Evolutionary conservation across 2,797 vertebrate genomes (phyloP).

Genomic region (Hipposideros larvatus): DNA sequence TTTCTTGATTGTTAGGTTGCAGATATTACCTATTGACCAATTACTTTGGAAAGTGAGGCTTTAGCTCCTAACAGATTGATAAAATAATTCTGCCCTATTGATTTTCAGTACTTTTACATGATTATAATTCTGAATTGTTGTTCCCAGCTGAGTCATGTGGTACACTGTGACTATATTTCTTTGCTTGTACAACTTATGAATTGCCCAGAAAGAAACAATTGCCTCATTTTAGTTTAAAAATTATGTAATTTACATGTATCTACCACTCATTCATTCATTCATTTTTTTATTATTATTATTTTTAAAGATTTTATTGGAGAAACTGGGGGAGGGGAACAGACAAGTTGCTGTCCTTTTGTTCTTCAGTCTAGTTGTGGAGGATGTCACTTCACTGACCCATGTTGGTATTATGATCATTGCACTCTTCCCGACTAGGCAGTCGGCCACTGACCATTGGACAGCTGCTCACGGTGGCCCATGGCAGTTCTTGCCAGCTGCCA

Average conservation of each 20-base stretch:
- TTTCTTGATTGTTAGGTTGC: background rate
- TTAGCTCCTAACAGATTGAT: background rate
- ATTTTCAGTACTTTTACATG: background rate
- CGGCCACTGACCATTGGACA: too few relatives aligned
- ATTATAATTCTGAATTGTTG: background rate
- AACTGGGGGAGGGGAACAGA: too few relatives aligned
- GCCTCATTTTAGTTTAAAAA: background rate
- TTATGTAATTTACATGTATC: background rate
- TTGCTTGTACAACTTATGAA: background rate
- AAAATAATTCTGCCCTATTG: background rate
- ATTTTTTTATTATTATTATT: too few relatives aligned
- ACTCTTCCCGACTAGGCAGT: too few relatives aligned
- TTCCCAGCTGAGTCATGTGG: background rate
- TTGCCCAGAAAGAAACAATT: background rate
- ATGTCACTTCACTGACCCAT: too few relatives aligned
- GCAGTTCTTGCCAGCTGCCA: too few relatives aligned
- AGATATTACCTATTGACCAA: background rate
- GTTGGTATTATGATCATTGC: too few relatives aligned
- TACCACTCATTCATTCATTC: background rate
- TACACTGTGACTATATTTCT: background rate
- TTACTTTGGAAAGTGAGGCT: background rate
- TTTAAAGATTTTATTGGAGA: too few relatives aligned
- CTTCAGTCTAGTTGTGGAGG: too few relatives aligned
- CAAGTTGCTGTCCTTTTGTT: too few relatives aligned
- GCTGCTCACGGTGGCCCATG: too few relatives aligned